A percentile compares a stretch with the other conserved stretches of the same genome.
Conservation (phyloP, 2,113 vertebrate genomes). For the Hemichromis elongatus region DNA sequence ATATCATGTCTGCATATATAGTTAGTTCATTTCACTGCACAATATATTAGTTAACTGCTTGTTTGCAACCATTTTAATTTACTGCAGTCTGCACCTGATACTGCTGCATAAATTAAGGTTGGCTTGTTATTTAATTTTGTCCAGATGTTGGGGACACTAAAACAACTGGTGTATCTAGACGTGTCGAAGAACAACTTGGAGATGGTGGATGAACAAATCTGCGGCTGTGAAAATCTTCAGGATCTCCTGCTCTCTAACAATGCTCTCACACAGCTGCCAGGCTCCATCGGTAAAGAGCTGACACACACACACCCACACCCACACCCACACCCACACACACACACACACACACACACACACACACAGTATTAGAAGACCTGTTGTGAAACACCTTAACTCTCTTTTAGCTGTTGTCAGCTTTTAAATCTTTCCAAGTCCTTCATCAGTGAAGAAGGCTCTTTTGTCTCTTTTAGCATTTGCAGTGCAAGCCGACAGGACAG, state of each 20-base stretch:
- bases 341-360: background rate
- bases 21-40: background rate
- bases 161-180: slow-evolving; percentile 91
- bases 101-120: background rate
- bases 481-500: background rate
- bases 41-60: background rate
- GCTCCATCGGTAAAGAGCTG: slow-evolving; percentile 81
- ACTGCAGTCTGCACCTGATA: background rate
- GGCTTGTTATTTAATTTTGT: background rate
- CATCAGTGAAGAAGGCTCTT: background rate
- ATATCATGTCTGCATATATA: background rate
- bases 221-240: slow-evolving; percentile 90
- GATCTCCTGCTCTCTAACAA: slow-evolving; percentile 95
- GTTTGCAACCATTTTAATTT: background rate
- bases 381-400: slow-evolving; percentile 8
- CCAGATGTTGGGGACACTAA: slow-evolving; percentile 89
- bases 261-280: slow-evolving; percentile 89
- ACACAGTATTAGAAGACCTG: background rate
- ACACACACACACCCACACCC: background rate
- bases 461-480: background rate
- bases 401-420: background rate
- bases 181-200: slow-evolving; percentile 98
- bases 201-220: slow-evolving; percentile 91
- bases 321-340: background rate
- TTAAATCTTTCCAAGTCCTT: background rate